These are phyloP conservation scores for Nylanderia fulva DNA, from an alignment of 1,140 invertebrate genomes.

Conservation along the genomic window DNA sequence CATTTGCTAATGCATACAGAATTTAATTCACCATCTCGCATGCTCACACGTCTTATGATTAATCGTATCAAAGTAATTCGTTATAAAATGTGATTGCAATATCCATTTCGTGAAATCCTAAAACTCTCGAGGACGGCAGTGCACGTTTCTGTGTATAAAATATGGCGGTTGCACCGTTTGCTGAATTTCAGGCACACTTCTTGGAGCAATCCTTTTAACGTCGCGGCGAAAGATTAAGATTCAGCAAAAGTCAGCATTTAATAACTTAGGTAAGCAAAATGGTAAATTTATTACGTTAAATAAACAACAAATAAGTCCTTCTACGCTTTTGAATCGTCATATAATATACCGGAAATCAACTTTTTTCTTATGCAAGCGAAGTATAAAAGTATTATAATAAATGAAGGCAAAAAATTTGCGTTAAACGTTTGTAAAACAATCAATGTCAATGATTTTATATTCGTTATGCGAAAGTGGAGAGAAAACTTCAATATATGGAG, in stretches of 20 bases:
- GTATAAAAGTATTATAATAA: neutral
- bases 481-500: neutral
- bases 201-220: conserved; percentile 52
- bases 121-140: conserved; percentile 34
- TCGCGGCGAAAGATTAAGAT: conserved; percentile 39
- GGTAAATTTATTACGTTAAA: conserved; percentile 19
- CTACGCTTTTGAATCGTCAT: neutral
- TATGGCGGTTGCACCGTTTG: conserved; percentile 46
- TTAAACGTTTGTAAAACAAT: conserved; percentile 18
- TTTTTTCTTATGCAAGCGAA: neutral
- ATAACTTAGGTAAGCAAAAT: neutral
- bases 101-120: conserved; percentile 45
- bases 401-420: neutral
- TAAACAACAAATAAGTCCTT: neutral
- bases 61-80: conserved; percentile 54
- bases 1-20: conserved; percentile 72
- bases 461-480: conserved; percentile 32
- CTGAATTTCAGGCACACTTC: conserved; percentile 53
- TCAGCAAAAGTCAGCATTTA: conserved; percentile 50
- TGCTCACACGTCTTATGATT: conserved; percentile 49
- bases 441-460: conserved; percentile 29
- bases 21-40: conserved; percentile 56
- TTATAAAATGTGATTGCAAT: conserved; percentile 38
- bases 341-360: neutral
- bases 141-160: conserved; percentile 29